Conservation (phyloP, 2,113 vertebrate genomes). For the Ursus arctos region DNA sequence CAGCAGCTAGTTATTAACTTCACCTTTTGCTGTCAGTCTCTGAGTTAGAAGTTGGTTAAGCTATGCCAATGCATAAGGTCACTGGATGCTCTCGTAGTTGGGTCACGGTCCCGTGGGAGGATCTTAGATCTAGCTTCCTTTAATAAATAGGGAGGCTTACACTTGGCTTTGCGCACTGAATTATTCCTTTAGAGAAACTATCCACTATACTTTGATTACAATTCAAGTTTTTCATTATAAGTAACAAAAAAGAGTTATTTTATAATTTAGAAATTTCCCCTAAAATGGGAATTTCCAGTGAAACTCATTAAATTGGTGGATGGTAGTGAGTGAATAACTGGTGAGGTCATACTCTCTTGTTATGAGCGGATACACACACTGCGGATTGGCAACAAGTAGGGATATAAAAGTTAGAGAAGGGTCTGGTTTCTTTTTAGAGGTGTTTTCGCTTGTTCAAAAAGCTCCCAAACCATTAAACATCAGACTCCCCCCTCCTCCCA, state of each 20-base stretch:
- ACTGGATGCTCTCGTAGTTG: not conserved
- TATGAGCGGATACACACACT: not conserved
- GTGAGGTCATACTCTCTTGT: conserved; percentile 36
- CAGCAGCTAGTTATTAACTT: not conserved
- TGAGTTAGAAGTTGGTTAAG: not conserved
- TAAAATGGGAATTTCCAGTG: conserved; percentile 23
- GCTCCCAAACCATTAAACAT: not conserved
- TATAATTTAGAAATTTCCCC: conserved; percentile 46
- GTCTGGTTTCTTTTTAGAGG: not conserved
- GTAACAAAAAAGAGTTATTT: not conserved
- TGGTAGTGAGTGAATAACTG: not conserved
- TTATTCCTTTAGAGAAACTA: conserved; percentile 44
- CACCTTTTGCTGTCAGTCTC: not conserved
- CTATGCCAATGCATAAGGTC: not conserved
- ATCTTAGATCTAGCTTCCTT: not conserved
- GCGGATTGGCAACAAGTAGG: not conserved
- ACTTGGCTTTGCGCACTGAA: not conserved
- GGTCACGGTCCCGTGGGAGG: not conserved
- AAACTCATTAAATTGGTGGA: conserved; percentile 31
- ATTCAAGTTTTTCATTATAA: conserved; percentile 37
- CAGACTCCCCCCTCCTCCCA: not conserved
- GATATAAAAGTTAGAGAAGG: conserved; percentile 14
- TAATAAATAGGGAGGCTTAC: conserved; percentile 3
- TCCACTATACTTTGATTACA: not conserved
- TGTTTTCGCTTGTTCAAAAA: conserved; percentile 14